A percentile compares a stretch with the other conserved stretches of the same genome.
These are phyloP conservation scores for Leptonema lineaticorne DNA, from an alignment of 1,140 invertebrate genomes.

Conservation along the genomic window DNA sequence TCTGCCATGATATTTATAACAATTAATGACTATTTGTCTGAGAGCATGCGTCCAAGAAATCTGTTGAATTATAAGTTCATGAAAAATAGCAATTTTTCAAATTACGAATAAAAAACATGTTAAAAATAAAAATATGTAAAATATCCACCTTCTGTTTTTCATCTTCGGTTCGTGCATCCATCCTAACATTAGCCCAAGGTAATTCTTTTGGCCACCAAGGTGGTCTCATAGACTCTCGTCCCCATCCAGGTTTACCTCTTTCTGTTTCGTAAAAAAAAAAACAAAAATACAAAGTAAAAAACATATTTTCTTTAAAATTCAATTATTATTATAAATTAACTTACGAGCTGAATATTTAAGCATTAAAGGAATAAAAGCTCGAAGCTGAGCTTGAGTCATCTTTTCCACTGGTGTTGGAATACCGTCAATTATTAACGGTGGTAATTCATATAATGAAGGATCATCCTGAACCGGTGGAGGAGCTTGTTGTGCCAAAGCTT, in stretches of 20 bases:
- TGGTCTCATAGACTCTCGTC: conserved; percentile 89
- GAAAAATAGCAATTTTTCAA: not conserved
- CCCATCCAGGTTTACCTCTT: conserved; percentile 96
- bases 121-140: conserved; percentile 11
- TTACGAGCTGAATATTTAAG: conserved; percentile 91
- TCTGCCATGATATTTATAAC: conserved; percentile 96
- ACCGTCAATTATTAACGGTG: conserved; percentile 93
- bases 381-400: conserved; percentile 96
- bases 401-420: conserved; percentile 98
- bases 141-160: conserved; percentile 89
- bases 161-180: conserved; percentile 94
- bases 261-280: conserved; percentile 55
- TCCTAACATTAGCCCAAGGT: conserved; percentile 96
- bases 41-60: conserved; percentile 98
- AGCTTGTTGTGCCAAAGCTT: conserved; percentile 89
- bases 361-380: conserved; percentile 97
- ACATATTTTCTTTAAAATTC: not conserved
- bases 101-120: not conserved
- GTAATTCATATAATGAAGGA: conserved; percentile 90
- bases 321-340: conserved; percentile 25
- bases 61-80: conserved; percentile 57
- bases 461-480: conserved; percentile 90
- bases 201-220: conserved; percentile 97
- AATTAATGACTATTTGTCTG: conserved; percentile 95
- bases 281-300: not conserved